phyloP scores from a whole-genome alignment of 1,140 invertebrate genomes.

The Psix sp. region DNA sequence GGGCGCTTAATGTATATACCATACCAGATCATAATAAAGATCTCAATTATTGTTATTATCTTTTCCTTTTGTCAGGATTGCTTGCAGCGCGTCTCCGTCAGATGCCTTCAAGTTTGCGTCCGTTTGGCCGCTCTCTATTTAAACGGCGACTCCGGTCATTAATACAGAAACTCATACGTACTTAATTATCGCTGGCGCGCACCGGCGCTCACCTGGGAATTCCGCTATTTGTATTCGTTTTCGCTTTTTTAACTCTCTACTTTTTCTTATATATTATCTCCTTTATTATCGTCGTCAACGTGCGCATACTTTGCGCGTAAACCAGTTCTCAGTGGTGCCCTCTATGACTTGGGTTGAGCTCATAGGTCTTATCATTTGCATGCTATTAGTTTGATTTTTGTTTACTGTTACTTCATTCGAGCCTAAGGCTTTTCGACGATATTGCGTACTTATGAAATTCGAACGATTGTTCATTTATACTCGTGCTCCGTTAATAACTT shows the following conservation, averaged over 20 bases:
- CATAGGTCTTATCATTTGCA: too few relatives aligned
- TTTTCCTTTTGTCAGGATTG: slow-evolving; percentile 46
- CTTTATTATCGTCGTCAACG: slow-evolving; percentile 46
- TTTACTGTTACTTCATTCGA: too few relatives aligned
- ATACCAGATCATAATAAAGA: slow-evolving; percentile 52
- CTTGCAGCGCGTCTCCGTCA: slow-evolving; percentile 28
- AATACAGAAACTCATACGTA: slow-evolving; percentile 61
- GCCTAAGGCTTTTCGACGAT: too few relatives aligned
- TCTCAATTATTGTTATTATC: slow-evolving; percentile 58
- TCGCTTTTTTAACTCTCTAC: slow-evolving; percentile 38
- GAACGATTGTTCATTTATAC: too few relatives aligned
- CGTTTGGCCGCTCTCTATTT: slow-evolving; percentile 47
- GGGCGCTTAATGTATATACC: slow-evolving; percentile 22
- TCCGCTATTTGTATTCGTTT: slow-evolving; percentile 59
- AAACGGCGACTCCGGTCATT: slow-evolving; percentile 54
- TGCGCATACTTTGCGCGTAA: slow-evolving; percentile 14
- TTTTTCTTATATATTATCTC: slow-evolving; percentile 57
- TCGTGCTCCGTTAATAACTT: too few relatives aligned
- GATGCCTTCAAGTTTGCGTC: slow-evolving; percentile 43
- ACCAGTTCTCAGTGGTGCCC: neutral
- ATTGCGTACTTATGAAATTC: too few relatives aligned
- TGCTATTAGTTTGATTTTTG: too few relatives aligned
- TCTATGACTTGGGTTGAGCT: too few relatives aligned
- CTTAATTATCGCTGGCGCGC: slow-evolving; percentile 55
- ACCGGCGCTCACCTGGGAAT: slow-evolving; percentile 46